phyloP scores from a whole-genome alignment of 2,797 vertebrate genomes.

The Cuniculus paca region DNA sequence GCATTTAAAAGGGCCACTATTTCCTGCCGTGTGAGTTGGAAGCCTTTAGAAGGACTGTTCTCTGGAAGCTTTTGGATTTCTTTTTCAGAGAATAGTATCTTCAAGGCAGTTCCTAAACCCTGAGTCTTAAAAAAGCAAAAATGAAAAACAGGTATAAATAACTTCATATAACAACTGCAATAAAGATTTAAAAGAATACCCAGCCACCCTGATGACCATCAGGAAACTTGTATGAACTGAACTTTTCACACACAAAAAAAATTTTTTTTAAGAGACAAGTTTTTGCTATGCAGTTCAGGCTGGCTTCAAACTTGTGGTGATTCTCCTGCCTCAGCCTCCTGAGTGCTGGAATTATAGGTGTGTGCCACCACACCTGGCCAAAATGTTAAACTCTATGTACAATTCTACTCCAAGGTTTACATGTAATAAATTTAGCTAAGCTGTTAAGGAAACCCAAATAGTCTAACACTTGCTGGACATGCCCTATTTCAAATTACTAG shows the following conservation, averaged over 20 bases:
- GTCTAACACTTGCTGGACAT: background rate
- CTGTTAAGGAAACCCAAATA: background rate
- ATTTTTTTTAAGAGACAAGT: background rate
- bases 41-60: constrained; percentile 95
- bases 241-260: background rate
- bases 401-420: background rate
- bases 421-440: background rate
- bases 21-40: constrained; percentile 97
- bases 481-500: background rate
- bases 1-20: constrained; percentile 96
- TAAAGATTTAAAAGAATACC: constrained; percentile 14
- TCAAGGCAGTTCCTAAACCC: constrained; percentile 96
- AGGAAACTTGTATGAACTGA: background rate
- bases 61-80: constrained; percentile 97
- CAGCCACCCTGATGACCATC: background rate
- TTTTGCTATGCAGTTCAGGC: background rate
- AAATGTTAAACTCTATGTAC: background rate
- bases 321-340: background rate
- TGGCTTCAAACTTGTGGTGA: background rate
- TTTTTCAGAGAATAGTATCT: constrained; percentile 97
- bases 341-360: background rate
- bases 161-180: background rate
- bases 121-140: constrained; percentile 91
- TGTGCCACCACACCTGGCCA: background rate
- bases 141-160: background rate